Base-by-base conservation (phyloP, 2,113 vertebrate species). In the Bungarus multicinctus region DNA sequence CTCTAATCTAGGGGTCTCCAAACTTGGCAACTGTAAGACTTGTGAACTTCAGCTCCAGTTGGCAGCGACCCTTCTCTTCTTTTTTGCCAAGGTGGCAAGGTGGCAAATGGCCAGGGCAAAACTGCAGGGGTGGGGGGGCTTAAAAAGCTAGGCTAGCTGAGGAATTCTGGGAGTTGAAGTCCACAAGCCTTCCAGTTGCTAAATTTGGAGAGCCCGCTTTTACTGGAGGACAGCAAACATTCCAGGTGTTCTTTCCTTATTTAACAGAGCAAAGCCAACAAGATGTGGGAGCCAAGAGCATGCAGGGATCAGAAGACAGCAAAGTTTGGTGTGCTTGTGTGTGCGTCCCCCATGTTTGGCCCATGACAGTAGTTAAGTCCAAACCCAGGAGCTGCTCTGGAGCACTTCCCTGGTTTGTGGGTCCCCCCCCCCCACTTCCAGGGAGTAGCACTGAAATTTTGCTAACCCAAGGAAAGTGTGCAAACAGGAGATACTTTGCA, bases 391-490 rank as follows among this genome's bases (percentile, higher is more conserved):
- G n/a, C 64, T 74, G n/a, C 14, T 74, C 64, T 16, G n/a, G 64
- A 74, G n/a, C 12, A 2, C 64, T 74, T 69, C 30, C 64, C 30
- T 16, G 30, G 11, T 69, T 74, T 34, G n/a, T n/a, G 64, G 30
- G 30, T 0, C 6, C 2, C 4, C 11, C 11, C 60, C 30, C 27
- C 12, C 27, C 25, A 0, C 60, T 5, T 30, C n/a, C 0, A 5
- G 64, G n/a, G n/a, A 34, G 14, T n/a, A 34, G 64, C 64, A 4
- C 14, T 34, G 69, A 74, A 34, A 39, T 34, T 74, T 34, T 74
- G 69, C 69, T 81, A 18, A 81, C n/a, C n/a, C 8, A 39, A 81
- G 69, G 16, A 81, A 39, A 39, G n/a, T 81, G 69, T 39, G n/a
- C 69, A 39, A 39, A 81, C 5, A 18, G 69, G 69, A 20, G n/a